Percentiles rank a stretch among this genome's conserved stretches.
phyloP scores from a whole-genome alignment of 2,113 vertebrate species.

The Heterocephalus glaber region DNA sequence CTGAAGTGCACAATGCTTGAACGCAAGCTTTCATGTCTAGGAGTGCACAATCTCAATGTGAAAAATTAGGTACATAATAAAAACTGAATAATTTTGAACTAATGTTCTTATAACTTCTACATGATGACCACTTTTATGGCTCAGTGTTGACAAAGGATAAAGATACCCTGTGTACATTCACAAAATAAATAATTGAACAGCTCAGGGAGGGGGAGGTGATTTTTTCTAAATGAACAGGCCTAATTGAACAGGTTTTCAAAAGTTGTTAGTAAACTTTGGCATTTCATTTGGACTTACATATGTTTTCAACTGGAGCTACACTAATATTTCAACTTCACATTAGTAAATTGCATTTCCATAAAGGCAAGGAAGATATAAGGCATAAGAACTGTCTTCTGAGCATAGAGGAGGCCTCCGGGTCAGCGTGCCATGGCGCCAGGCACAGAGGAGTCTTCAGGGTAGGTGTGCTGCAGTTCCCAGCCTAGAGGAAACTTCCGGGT shows the following conservation, averaged over 20 bases:
- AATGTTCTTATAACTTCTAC: slow-evolving; percentile 56
- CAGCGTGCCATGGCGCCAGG: no score
- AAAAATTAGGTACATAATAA: slow-evolving; percentile 53
- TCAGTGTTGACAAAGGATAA: slow-evolving; percentile 76
- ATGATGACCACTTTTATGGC: slow-evolving; percentile 70
- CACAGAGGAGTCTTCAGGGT: no score
- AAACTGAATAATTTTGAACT: slow-evolving; percentile 74
- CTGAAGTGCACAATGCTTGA: slow-evolving; percentile 4
- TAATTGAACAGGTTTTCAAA: slow-evolving; percentile 79
- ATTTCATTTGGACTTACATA: slow-evolving; percentile 79
- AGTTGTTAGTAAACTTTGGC: slow-evolving; percentile 84
- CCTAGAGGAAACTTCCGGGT: no score
- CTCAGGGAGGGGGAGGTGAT: background rate
- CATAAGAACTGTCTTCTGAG: no score
- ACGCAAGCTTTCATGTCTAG: background rate
- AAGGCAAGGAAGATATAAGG: slow-evolving; percentile 52
- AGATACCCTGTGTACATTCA: slow-evolving; percentile 67
- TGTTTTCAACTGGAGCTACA: slow-evolving; percentile 65
- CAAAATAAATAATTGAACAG: slow-evolving; percentile 76
- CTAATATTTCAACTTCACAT: slow-evolving; percentile 78
- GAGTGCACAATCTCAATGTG: slow-evolving; percentile 20
- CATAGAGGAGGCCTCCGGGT: no score
- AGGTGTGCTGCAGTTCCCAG: no score
- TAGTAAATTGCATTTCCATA: slow-evolving; percentile 61
- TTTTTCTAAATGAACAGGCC: slow-evolving; percentile 60